Evolutionary conservation across 2,797 vertebrate genomes (phyloP), one percentile per base, ranked within the genome.

Genomic region (Cynodonichthys magdalenae): DNA sequence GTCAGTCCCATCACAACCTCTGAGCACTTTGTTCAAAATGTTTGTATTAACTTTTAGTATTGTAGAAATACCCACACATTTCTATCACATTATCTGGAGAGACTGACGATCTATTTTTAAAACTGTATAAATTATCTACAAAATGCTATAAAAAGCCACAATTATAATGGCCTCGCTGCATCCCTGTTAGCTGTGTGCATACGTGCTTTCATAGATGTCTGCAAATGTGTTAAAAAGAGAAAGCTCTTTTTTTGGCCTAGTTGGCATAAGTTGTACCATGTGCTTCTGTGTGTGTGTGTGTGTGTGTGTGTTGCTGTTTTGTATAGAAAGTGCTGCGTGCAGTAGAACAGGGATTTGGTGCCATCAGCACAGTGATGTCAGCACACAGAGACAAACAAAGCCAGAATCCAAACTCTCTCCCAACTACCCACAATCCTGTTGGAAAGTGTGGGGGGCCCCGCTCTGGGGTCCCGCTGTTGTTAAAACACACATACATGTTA

Each of bases 321-420:
- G 92, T 96, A 95, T 95, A 83, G 94, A 96, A 96, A 96, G 92
- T 94, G 93, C 93, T 94, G 93, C 85, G 88, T 89, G 93, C 90
- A 90, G 92, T 92, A 90, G 92, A 94, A 95, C 84, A 72, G 83
- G 94, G 90, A 94, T 94, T 96, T 93, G 91, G 89, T 94, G 90
- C 92, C 93, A 94, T 94, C 94, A 95, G 94, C 94, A 94, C 83
- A 83, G 90, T 95, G 93, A 95, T 94, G 92, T 93, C 92, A 94
- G 93, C 93, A 92, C 86, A 90, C 89, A 84, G 61, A 79, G 82
- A 88, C 87, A 93, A 94, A 93, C 95, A 95, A 95, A 93, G 93
- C 88, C 76, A 66, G 77, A 85, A 74, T 82, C 81, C 82, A 83
- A 84, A 82, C 74, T 61, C 68, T 77, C 78, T 86, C 71, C 71